Base-by-base conservation (phyloP, 2,888 invertebrate species). In the Periphyllus acericola region DNA sequence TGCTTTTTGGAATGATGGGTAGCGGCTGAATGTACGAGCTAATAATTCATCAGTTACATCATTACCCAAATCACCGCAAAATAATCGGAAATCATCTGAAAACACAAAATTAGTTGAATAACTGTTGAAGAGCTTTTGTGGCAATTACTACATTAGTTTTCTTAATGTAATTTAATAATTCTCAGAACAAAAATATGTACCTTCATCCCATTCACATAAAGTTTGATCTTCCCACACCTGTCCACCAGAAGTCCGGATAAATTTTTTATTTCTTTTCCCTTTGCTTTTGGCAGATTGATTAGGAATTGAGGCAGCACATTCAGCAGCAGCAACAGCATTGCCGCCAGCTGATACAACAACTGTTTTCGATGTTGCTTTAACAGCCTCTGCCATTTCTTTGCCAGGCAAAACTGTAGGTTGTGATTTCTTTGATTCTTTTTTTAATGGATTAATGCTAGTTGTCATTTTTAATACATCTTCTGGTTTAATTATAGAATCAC, bases 1-100 rank as follows among this genome's bases (percentile, higher is more conserved):
- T 0, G 99, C 99, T 91, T 95, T 95, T 91, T 96, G 94, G 92
- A 99, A 99, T 34, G 98, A 98, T 0, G 96, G 95, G 92, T 95
- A 98, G 91, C 97, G 97, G 91, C 96, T 96, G 91, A 99, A 99
- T 0, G 99, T 98, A 90, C 99, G 94, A 0, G 96, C 96, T n/a
- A 99, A 93, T 89, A 98, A 94, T 92, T 99, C 99, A 91, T 99
- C 99, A 0, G 98, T 99, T 40, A 99, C 99, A 92, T 99, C 99
- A 92, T 99, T 99, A 29, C 99, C 99, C 78, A 99, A 93, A 93
- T 99, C 99, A n/a, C 99, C 99, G 91, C 99, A 99, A 92, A 99
- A 99, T 92, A 99, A 96, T 90, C 99, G 93, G 92, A 98, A 99
- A 93, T 99, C 99, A 93, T 98, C 98, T 94, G 90, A 32, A 89